phyloP scores from a whole-genome alignment of 2,797 vertebrate species.

The Acipenser transmontanus region DNA sequence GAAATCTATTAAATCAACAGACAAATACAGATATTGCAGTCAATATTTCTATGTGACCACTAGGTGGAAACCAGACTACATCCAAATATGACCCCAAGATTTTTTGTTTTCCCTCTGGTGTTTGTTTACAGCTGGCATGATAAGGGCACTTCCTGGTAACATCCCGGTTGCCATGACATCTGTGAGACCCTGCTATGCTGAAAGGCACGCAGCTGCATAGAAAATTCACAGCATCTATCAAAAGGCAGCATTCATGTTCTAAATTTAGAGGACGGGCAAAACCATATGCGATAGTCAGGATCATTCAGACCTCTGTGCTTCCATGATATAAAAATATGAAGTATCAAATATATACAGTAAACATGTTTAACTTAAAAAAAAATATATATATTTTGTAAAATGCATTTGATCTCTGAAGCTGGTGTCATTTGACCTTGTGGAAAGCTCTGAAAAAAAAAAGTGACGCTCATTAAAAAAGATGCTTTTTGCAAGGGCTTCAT shows the following conservation, averaged over 20 bases:
- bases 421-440: too few species aligned
- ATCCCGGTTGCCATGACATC: slow-evolving; percentile 4
- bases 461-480: too few species aligned
- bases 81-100: not conserved
- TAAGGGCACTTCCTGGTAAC: slow-evolving; percentile 10
- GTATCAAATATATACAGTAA: too few species aligned
- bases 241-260: not conserved
- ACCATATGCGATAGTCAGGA: not conserved
- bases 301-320: too few species aligned
- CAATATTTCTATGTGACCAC: slow-evolving; percentile 14
- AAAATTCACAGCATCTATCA: not conserved
- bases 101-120: not conserved
- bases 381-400: too few species aligned
- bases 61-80: slow-evolving; percentile 36
- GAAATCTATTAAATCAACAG: too few species aligned
- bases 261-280: slow-evolving; percentile 1
- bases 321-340: too few species aligned
- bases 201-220: slow-evolving; percentile 4
- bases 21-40: too few species aligned
- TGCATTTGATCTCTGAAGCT: too few species aligned
- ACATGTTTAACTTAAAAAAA: too few species aligned
- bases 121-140: slow-evolving; percentile 10
- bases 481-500: too few species aligned
- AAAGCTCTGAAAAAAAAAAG: too few species aligned
- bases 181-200: slow-evolving; percentile 1